Evolutionary conservation across 2,113 vertebrate species (phyloP), one percentile per base, ranked within the genome.

Genomic region (Struthidea cinerea): DNA sequence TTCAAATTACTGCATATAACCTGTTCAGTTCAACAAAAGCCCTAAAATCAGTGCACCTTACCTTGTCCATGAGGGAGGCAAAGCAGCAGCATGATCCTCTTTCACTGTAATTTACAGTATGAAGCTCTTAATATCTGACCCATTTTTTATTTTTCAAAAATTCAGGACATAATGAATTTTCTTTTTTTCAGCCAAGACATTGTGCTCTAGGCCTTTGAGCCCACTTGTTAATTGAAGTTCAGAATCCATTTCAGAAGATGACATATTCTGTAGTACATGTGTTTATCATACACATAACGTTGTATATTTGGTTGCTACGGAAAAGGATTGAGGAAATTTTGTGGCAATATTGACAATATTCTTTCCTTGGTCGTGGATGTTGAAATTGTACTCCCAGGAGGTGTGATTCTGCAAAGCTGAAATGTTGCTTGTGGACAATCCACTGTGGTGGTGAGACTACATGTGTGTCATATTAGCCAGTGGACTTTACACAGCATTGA

Each of bases 211-310:
- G 37, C 65, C 80, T 91, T 67, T 94, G 71, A 96, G 41, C 27
- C 81, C 78, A 53, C 47, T 49, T 61, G 39, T 86, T 93, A 84
- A 93, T 91, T 82, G 59, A 73, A 67, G 15, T 70, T 95, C 80
- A 84, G 84, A 87, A 93, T 93, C 97, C 39, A 64, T 74, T 96
- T 93, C 79, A 84, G 60, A 81, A 87, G 50, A 20, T 83, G 76
- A 69, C 52, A 7, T 81, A 57, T 95, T 95, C 91, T 80, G 64
- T 27, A 33, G 28, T 32, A 37, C n/a, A 10, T 39, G 12, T 83
- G 37, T 67, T 95, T 84, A 41, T 93, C 96, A 79, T 42, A 73
- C 37, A 56, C 33, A 76, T 56, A 20, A 63, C 42, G 12, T 32
- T 88, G 44, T 60, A 7, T 30, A 13, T 35, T 57, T 85, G 14